Evolutionary conservation across 2,113 vertebrate genomes (phyloP).

Genomic region (Steatornis caripensis): DNA sequence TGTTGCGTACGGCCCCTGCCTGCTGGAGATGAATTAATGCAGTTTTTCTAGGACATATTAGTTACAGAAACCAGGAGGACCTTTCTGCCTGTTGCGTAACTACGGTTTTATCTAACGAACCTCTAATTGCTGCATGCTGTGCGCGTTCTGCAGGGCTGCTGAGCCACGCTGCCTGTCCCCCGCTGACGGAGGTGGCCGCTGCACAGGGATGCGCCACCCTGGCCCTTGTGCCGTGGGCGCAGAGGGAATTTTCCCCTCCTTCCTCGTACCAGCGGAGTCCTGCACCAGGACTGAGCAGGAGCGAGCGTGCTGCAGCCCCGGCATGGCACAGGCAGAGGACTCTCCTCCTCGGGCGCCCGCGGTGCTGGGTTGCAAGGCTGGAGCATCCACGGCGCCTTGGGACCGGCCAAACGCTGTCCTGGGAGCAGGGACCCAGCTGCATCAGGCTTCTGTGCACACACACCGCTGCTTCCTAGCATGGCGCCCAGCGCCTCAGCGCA

Average conservation of each 20-base stretch:
- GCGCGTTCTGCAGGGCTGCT: background rate
- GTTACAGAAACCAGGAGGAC: background rate
- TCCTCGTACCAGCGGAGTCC: background rate
- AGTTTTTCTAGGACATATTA: background rate
- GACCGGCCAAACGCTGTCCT: accelerated
- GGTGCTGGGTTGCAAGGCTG: background rate
- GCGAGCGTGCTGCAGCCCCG: background rate
- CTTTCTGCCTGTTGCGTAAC: background rate
- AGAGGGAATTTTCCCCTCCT: background rate
- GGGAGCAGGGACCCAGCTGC: background rate
- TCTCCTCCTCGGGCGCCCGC: accelerated
- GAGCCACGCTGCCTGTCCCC: background rate
- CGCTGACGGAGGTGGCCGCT: background rate
- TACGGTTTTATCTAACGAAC: background rate
- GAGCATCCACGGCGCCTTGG: accelerated
- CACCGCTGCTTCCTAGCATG: background rate
- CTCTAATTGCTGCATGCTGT: background rate
- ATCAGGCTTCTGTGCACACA: accelerated
- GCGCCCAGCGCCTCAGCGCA: accelerated
- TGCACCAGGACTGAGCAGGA: accelerated
- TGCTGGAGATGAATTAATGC: background rate
- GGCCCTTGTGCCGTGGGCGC: accelerated
- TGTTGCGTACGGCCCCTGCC: background rate
- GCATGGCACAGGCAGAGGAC: accelerated
- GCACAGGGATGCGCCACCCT: accelerated